Conservation (phyloP, 1,140 invertebrate species). For the Habropoda laboriosa region DNA sequence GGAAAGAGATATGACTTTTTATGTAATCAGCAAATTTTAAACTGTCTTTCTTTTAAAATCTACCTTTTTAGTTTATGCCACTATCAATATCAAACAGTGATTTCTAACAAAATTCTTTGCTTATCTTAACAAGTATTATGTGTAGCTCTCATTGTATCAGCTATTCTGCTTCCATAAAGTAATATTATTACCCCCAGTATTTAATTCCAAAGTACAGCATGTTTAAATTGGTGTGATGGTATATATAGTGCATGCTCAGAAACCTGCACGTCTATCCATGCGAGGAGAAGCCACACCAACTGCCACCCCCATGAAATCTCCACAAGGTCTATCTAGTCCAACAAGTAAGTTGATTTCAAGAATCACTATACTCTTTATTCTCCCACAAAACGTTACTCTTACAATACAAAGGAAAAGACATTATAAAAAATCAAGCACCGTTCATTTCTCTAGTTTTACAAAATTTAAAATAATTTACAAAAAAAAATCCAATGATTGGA, state of each 20-base stretch:
- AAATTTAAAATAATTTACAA: no score
- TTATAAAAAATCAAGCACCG: no score
- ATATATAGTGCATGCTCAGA: conserved; percentile 76
- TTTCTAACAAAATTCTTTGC: not conserved
- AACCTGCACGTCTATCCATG: conserved; percentile 68
- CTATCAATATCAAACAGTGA: no score
- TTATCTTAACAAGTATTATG: not conserved
- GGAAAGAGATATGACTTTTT: no score
- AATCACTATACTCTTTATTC: conserved; percentile 15
- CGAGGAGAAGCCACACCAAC: conserved; percentile 61
- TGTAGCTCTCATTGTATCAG: not conserved
- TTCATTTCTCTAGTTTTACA: no score
- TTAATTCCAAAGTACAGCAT: conserved; percentile 49
- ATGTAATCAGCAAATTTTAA: no score
- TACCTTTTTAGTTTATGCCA: no score
- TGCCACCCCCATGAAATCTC: conserved; percentile 69
- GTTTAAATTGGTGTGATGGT: conserved; percentile 73
- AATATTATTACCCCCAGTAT: not conserved
- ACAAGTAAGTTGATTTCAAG: conserved; percentile 74
- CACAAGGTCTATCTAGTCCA: conserved; percentile 63
- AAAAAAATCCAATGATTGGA: no score
- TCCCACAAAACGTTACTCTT: not conserved
- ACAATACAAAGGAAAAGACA: no score
- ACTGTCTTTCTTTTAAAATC: no score
- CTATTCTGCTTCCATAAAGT: not conserved